phyloP scores from a whole-genome alignment of 2,113 vertebrate genomes.

The Aramus guarauna region DNA sequence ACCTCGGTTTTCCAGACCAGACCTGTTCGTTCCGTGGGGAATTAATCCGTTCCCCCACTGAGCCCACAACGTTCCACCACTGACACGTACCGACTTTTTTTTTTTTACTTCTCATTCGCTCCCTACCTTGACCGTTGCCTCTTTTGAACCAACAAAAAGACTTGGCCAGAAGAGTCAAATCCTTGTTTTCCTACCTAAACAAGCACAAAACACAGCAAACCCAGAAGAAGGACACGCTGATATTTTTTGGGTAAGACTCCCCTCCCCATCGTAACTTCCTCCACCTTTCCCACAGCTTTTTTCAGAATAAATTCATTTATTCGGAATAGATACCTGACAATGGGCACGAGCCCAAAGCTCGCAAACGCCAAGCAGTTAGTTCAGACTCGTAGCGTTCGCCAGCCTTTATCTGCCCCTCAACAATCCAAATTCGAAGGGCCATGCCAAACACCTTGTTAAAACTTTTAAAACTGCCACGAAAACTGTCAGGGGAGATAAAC shows the following conservation, averaged over 20 bases:
- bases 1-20: neutral
- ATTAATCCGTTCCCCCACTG: accelerated
- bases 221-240: neutral
- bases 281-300: neutral
- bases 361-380: neutral
- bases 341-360: neutral
- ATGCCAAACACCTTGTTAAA: neutral
- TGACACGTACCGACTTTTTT: no score
- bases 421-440: neutral
- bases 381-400: neutral
- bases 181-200: neutral
- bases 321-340: neutral
- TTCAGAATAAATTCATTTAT: neutral
- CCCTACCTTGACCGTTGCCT: accelerated
- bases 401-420: neutral
- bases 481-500: neutral
- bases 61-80: neutral
- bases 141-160: neutral
- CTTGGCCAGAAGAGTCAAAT: neutral
- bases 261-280: neutral
- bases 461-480: neutral
- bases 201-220: no score
- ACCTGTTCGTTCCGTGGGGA: neutral
- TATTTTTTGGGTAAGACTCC: no score
- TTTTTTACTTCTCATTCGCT: neutral